Base-by-base conservation (phyloP, 2,113 vertebrate species). In the Ivindomyrus marchei region DNA sequence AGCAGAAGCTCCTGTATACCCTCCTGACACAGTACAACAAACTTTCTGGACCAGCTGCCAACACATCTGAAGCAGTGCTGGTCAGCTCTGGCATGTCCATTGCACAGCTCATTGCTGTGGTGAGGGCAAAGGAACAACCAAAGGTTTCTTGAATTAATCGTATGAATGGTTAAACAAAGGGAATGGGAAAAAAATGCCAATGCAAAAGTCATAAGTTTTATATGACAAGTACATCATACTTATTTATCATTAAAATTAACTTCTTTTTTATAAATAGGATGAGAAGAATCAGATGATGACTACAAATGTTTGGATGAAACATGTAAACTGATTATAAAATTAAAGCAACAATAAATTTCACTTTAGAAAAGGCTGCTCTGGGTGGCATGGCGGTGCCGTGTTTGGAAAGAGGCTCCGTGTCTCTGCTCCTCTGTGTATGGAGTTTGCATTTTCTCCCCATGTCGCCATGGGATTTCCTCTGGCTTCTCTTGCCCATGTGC, bases 251-350 rank as follows among this genome's bases (percentile, higher is more conserved):
- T 46, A 39, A 49, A 49, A 24, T 24, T 24, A 42, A 49, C 42
- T 45, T 85, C 3, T 85, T 49, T 17, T 85, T 47, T 21, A 45
- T 19, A 3, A 80, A 88, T 92, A 97, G 97, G 96, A 97, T 0
- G 96, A 97, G 92, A 97, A 97, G 92, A 97, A 97, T 49, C 96
- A 97, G 91, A 97, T 97, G 91, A 97, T 97, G 97, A 97, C 96
- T 0, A 97, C 96, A 0, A 97, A 96, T 0, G 95, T 97, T 88
- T 97, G 96, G 97, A 95, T 97, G 91, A 97, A 97, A 89, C 96
- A 97, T 95, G 96, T 97, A 88, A 90, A 96, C 93, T 56, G 39
- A 50, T 56, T 52, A 36, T 53, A 8, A 1, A 47, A 15, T 46
- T 74, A 66, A 47, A 49, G 88, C 31, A 45, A 52, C 4, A 89